Conservation (phyloP, 2,888 invertebrate species). For the Nomada lathburiana region DNA sequence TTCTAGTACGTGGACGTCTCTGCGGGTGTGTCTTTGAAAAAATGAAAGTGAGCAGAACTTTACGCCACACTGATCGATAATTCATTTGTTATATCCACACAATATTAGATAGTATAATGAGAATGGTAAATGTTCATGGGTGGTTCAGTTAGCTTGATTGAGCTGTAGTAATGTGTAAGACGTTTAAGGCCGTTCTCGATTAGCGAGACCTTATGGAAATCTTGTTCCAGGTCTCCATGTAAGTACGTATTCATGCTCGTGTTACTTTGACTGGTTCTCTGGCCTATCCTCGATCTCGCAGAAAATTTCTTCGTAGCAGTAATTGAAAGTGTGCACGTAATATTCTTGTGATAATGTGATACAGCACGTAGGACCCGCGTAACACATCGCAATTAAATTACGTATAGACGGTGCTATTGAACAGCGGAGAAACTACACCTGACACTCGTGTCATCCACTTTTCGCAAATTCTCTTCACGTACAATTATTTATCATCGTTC, state of each 20-base stretch:
- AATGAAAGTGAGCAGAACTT: not conserved
- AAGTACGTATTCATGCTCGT: not conserved
- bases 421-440: not conserved
- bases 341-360: conserved; percentile 19
- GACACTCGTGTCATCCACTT: not conserved
- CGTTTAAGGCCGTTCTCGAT: not conserved
- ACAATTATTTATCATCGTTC: conserved; percentile 24
- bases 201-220: not conserved
- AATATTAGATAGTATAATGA: no score
- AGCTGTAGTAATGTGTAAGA: not conserved
- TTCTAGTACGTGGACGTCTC: not conserved
- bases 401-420: not conserved
- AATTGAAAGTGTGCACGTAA: conserved; percentile 31
- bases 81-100: no score
- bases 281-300: not conserved
- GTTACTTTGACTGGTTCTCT: not conserved
- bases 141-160: conserved; percentile 11
- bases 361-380: not conserved
- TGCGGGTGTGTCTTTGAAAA: not conserved
- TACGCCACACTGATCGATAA: no score
- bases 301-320: not conserved
- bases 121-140: not conserved
- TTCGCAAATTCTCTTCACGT: not conserved
- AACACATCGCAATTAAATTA: conserved; percentile 38
- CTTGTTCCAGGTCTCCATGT: no score